phyloP scores from a whole-genome alignment of 2,888 invertebrate species.

The Copidosoma aretas region DNA sequence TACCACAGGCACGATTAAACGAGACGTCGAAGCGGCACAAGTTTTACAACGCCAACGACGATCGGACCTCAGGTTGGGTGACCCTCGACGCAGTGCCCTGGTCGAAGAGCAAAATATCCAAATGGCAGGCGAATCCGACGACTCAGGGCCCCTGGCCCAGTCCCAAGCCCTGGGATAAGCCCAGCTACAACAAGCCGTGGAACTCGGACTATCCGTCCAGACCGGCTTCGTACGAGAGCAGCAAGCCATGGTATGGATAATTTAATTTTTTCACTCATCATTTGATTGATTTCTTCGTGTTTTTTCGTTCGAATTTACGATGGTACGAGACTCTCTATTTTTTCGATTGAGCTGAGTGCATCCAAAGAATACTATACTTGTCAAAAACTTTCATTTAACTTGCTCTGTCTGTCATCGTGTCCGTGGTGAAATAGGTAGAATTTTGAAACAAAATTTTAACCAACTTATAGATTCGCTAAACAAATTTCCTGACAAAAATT shows the following conservation, averaged over 20 bases:
- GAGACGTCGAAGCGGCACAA: slow-evolving; percentile 58
- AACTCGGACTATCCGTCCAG: slow-evolving; percentile 50
- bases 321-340: no score
- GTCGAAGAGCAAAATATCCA: slow-evolving; percentile 81
- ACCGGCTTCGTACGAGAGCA: slow-evolving; percentile 51
- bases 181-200: slow-evolving; percentile 56
- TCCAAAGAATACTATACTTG: no score
- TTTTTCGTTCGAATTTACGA: no score
- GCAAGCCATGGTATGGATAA: slow-evolving; percentile 56
- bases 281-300: no score
- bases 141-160: slow-evolving; percentile 60
- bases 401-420: no score
- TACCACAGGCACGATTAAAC: slow-evolving; percentile 44
- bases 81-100: slow-evolving; percentile 79
- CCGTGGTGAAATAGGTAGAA: no score
- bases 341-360: no score
- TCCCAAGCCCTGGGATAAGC: slow-evolving; percentile 56
- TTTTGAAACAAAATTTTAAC: no score
- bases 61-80: slow-evolving; percentile 79
- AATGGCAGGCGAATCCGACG: slow-evolving; percentile 73
- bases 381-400: no score
- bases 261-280: no score
- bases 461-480: no score
- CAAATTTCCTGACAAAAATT: no score
- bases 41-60: slow-evolving; percentile 60